Evolutionary conservation across 2,113 vertebrate species (phyloP), one percentile per base, ranked within the genome.

Genomic region (Ailurus styani): DNA sequence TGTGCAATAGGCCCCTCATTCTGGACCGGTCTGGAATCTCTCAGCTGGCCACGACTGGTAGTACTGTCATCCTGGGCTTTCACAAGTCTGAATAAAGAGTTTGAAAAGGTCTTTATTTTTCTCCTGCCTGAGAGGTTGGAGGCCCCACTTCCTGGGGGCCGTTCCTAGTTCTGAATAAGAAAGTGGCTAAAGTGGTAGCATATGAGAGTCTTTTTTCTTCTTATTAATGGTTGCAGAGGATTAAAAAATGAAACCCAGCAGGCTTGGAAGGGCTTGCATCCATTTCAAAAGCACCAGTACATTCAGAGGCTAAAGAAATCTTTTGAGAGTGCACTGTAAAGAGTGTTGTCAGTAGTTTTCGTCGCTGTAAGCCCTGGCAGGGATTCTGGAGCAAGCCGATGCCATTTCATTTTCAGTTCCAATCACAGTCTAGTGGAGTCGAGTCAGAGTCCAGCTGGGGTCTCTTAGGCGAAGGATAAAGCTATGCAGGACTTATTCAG

Each of bases 211-310:
- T 75, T 75, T 93, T 57, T 82, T 34, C 9, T 50, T 23, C 55
- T 72, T 85, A 95, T 93, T 96, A 95, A 82, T 93, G 87, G 55
- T 79, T 95, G 23, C 60, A 66, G 45, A 87, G 52, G 94, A 78
- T 97, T 92, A 87, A 89, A 96, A 96, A 96, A 95, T 57, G 79
- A 91, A 95, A 68, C 89, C 42, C 95, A 97, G 97, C 97, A 98
- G 97, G 96, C 52, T 45, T 40, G n/a, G 93, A 93, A 90, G 55
- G 89, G 78, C 91, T 96, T 97, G 95, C 62, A 86, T 95, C 62
- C 50, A 84, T 95, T 97, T 97, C 95, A 98, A 98, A 98, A 97
- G 91, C 50, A 83, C 72, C 60, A 87, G 68, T 62, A 95, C 78
- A 90, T 87, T 92, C 93, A 70, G 96, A 97, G 72, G 87, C 90